Base-by-base conservation (phyloP, 2,888 invertebrate species). In the Patella caerulea region DNA sequence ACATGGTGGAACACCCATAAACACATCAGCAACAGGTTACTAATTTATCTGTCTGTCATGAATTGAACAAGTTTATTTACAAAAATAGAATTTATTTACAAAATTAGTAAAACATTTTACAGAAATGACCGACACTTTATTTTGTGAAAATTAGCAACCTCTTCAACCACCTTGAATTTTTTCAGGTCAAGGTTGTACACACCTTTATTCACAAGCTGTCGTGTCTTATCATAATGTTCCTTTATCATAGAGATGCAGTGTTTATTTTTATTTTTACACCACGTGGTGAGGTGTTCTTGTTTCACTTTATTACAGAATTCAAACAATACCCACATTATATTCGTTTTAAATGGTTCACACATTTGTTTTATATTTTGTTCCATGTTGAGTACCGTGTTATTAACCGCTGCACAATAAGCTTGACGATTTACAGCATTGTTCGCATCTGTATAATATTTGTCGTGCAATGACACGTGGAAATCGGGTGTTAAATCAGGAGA, bases 201-300 rank as follows among this genome's bases (percentile, higher is more conserved):
- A 65, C 65, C 65, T 12, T n/a, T 24, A 12, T 19, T 24, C 11
- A 65, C 24, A 24, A 24, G 12, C 4, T 65, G 19, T 24, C 24
- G 19, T 3, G 24, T 24, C 11, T 65, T 65, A 24, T 65, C 24
- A 19, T 24, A 65, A 65, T 65, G 65, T 12, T 65, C 24, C 11
- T 65, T 24, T 24, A 65, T 24, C 24, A 65, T 12, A 24, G 24
- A 65, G 11, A 14, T 65, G 24, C 65, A 65, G 11, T 12, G 19
- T 19, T 19, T 19, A 65, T 24, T 65, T 65, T 65, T 24, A 65
- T 65, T 65, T 65, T 65, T 65, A 65, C 65, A 65, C 65, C 65
- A 65, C 19, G 65, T 24, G 19, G 65, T 19, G 19, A 65, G 65
- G 24, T 12, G 24, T 24, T 65, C 19, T 11, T 19, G 65, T 24